phyloP scores from a whole-genome alignment of 2,888 invertebrate species.

The Hirtodrosophila confusa region DNA sequence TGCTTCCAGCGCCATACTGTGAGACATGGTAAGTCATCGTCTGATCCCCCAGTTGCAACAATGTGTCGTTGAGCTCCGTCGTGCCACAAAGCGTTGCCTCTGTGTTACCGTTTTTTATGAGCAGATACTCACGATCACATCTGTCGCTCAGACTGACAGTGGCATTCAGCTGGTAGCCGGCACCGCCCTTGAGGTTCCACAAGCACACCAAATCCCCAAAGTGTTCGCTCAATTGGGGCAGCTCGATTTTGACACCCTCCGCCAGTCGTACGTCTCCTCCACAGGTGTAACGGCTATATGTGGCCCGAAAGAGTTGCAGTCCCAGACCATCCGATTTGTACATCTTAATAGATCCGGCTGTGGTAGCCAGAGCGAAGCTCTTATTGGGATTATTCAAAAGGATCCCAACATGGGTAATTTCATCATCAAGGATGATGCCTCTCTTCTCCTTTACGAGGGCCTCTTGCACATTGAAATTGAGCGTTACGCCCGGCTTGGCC shows the following conservation, averaged over 20 bases:
- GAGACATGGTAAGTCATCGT: slow-evolving; percentile 89
- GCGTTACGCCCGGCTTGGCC: slow-evolving; percentile 55
- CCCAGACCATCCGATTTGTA: slow-evolving; percentile 21
- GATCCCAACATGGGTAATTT: not conserved
- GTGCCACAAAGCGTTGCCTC: slow-evolving; percentile 83
- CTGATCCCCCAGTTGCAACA: slow-evolving; percentile 60
- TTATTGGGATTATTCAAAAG: slow-evolving; percentile 31
- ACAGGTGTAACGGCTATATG: slow-evolving; percentile 88
- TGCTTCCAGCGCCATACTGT: slow-evolving; percentile 37
- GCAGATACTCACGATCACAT: slow-evolving; percentile 86
- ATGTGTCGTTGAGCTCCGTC: slow-evolving; percentile 34
- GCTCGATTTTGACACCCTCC: slow-evolving; percentile 77
- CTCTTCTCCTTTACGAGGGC: not conserved
- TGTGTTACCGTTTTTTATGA: slow-evolving; percentile 82
- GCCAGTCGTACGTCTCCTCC: slow-evolving; percentile 86
- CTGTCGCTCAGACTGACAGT: slow-evolving; percentile 85
- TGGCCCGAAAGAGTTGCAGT: slow-evolving; percentile 80
- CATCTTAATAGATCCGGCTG: slow-evolving; percentile 56
- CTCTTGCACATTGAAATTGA: slow-evolving; percentile 65
- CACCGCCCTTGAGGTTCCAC: slow-evolving; percentile 86
- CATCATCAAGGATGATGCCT: slow-evolving; percentile 39
- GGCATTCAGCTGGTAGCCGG: slow-evolving; percentile 82
- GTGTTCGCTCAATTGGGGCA: slow-evolving; percentile 73
- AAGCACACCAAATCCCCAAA: slow-evolving; percentile 87
- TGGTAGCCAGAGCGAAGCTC: slow-evolving; percentile 56